Evolutionary conservation across 2,888 invertebrate species (phyloP), one percentile per base, ranked within the genome.

Genomic region (Tolmerus cingulatus): DNA sequence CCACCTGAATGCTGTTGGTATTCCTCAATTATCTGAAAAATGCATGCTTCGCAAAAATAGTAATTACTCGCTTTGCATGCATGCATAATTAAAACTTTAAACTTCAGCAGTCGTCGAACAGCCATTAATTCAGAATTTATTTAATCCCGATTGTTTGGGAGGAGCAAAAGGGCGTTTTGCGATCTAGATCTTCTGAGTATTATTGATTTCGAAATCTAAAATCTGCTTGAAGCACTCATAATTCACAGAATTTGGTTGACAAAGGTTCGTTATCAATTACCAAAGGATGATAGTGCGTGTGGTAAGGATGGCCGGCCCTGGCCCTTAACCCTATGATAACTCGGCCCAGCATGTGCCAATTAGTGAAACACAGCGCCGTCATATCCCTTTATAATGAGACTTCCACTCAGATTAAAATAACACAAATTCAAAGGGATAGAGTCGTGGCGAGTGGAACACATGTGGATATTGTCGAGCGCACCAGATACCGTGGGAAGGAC

Each of bases 311-410:
- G 16, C 76, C 30, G 34, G 37, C 19, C 16, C 12, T n/a, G 40
- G 40, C 27, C 9, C 23, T 19, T 66, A 2, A 66, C 8, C 66
- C 8, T 23, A 3, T 66, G 12, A 27, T 8, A 23, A 66, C 23
- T 12, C 23, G 19, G 34, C 1, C n/a, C 14, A 77, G 12, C n/a
- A 77, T 77, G 14, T 40, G 30, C 77, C 77, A 77, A 77, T 77
- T 77, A 77, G 40, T 77, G 40, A 77, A 77, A 19, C 30, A 40
- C 77, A 19, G 14, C 9, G 34, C 34, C 16, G 9, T 4, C 37
- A 37, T 40, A 77, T 77, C 77, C 77, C 34, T n/a, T 77, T 77
- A 77, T 77, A 77, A 77, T 77, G 77, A 77, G 77, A 77, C n/a
- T 30, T 14, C 40, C 16, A 40, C 12, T 77, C 34, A 16, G 77